Percentiles rank a stretch among this genome's conserved stretches.
These are phyloP conservation scores for Saturnia pavonia DNA, from an alignment of 2,888 invertebrate species.

Conservation along the genomic window DNA sequence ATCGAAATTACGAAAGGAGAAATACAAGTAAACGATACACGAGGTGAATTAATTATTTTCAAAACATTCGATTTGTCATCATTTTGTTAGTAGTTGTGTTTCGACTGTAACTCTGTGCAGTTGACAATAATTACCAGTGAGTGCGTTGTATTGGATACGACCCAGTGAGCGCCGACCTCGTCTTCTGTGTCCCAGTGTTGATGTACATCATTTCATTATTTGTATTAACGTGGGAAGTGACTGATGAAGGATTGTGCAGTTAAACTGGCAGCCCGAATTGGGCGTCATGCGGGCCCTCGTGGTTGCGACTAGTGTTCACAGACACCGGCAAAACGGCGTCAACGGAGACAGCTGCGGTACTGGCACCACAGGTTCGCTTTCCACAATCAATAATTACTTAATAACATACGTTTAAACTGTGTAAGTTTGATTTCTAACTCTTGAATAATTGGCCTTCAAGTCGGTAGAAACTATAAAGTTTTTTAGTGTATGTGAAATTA, in stretches of 20 bases:
- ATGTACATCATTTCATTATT: conserved; percentile 48
- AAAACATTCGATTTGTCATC: conserved; percentile 64
- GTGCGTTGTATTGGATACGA: conserved; percentile 71
- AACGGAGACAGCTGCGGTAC: conserved; percentile 62
- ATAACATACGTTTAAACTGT: conserved; percentile 28
- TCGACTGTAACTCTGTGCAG: conserved; percentile 57
- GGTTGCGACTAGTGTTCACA: conserved; percentile 61
- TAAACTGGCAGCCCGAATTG: conserved; percentile 54
- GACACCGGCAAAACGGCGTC: conserved; percentile 74
- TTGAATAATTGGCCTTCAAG: conserved; percentile 16
- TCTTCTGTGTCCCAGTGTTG: conserved; percentile 62
- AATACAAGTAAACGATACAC: not conserved
- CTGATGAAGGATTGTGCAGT: conserved; percentile 71
- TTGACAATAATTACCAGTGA: conserved; percentile 61
- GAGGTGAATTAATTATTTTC: conserved; percentile 59
- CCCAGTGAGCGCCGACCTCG: conserved; percentile 60
- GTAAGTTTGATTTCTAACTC: conserved; percentile 19
- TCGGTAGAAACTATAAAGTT: conserved; percentile 27
- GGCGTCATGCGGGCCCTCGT: conserved; percentile 69
- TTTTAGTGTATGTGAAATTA: conserved; percentile 32
- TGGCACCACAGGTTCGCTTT: conserved; percentile 70
- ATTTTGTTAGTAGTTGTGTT: conserved; percentile 56
- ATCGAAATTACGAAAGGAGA: conserved; percentile 10
- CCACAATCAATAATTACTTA: conserved; percentile 21
- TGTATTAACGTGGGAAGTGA: conserved; percentile 56